Percentiles rank a stretch among this genome's conserved stretches.
phyloP scores from a whole-genome alignment of 2,797 vertebrate genomes.

The Halcyon smyrnensis region DNA sequence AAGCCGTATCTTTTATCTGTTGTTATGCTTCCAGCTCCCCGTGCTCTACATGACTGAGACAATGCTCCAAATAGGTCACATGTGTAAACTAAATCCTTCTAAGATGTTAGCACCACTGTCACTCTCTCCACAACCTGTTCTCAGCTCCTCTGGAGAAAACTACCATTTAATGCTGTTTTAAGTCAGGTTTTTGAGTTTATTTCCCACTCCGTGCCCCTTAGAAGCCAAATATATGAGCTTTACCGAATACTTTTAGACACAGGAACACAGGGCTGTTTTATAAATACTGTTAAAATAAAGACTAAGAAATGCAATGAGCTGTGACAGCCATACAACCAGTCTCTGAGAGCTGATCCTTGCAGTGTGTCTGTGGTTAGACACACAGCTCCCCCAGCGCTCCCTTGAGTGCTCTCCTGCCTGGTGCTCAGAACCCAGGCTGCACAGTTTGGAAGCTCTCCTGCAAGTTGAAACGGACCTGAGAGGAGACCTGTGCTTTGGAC shows the following conservation, averaged over 20 bases:
- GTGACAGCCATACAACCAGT: conserved; percentile 39
- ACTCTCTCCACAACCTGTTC: background rate
- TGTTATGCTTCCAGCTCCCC: background rate
- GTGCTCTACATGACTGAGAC: background rate
- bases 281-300: conserved; percentile 32
- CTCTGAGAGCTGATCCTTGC: conserved; percentile 35
- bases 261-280: conserved; percentile 18
- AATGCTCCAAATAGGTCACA: conserved; percentile 1
- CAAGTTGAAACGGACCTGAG: background rate
- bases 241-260: background rate
- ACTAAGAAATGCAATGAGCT: conserved; percentile 38
- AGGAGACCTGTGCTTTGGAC: background rate
- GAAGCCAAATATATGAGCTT: background rate
- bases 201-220: background rate
- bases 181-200: background rate
- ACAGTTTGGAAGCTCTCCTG: background rate
- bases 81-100: conserved; percentile 37
- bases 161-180: background rate
- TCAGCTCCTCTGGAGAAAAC: background rate
- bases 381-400: background rate
- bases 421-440: background rate
- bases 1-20: background rate
- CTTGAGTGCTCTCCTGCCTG: background rate
- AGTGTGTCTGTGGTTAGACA: conserved; percentile 46
- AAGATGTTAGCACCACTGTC: background rate